phyloP scores from a whole-genome alignment of 2,888 invertebrate genomes.

The Synanthedon andrenaeformis region DNA sequence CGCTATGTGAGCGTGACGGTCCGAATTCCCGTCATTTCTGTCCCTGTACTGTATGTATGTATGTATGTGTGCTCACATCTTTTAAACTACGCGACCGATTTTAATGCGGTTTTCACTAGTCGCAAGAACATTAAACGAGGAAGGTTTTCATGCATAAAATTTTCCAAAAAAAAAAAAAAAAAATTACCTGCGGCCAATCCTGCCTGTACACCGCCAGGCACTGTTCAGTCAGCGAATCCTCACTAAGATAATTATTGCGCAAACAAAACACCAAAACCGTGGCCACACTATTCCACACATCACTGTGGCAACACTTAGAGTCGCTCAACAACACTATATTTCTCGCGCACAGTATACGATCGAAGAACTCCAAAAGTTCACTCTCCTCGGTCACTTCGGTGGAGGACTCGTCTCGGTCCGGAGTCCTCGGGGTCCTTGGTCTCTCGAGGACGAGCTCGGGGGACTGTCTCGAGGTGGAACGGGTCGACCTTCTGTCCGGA shows the following conservation, averaged over 20 bases:
- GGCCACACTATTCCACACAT: slow-evolving; percentile 52
- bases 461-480: slow-evolving; percentile 1
- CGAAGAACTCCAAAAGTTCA: slow-evolving; percentile 33
- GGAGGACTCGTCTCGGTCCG: slow-evolving; percentile 19
- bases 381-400: slow-evolving; percentile 16
- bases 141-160: too few species aligned
- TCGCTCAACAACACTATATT: slow-evolving; percentile 43
- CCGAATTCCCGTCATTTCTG: too few species aligned
- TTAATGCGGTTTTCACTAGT: too few species aligned
- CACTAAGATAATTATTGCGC: slow-evolving; percentile 64
- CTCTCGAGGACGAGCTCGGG: slow-evolving; percentile 17
- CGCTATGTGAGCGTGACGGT: too few species aligned
- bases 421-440: slow-evolving; percentile 31
- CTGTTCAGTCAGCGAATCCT: slow-evolving; percentile 74
- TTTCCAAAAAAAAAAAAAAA: not conserved
- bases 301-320: slow-evolving; percentile 15
- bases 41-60: too few species aligned
- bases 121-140: too few species aligned
- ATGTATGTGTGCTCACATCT: too few species aligned
- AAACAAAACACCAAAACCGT: slow-evolving; percentile 60
- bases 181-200: slow-evolving; percentile 73
- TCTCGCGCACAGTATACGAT: slow-evolving; percentile 47
- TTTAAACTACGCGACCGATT: too few species aligned
- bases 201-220: slow-evolving; percentile 76
- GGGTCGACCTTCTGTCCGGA: slow-evolving; percentile 32